Evolutionary conservation across 2,113 vertebrate species (phyloP), one percentile per base, ranked within the genome.

Genomic region (Entomyzon cyanotis): DNA sequence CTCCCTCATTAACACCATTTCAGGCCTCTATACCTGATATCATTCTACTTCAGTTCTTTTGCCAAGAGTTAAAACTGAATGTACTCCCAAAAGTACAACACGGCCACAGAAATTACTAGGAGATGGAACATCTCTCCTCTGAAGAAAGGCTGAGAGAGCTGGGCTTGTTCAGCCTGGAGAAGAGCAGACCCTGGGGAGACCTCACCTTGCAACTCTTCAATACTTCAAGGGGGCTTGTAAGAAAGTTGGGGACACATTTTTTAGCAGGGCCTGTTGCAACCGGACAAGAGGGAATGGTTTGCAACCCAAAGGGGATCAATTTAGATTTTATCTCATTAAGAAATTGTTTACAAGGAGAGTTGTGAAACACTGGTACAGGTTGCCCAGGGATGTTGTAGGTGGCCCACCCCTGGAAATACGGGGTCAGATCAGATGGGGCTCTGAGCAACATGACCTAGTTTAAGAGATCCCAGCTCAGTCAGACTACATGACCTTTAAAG

Each of bases 301-400:
- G 59, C 0, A 2, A 77, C n/a, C 21, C 27, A 16, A 77, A 53
- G 20, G 30, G 0, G 1, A 39, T 2, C 44, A n/a, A 35, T 44
- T 68, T 2, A 84, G 28, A 44, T 35, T 63, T n/a, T 19, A 59
- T 30, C 5, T 22, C 65, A 67, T 39, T 37, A 75, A 65, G 30
- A 46, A 9, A 21, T 9, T 30, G 25, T 62, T 80, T 23, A 58
- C 3, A 4, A 7, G 17, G 14, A 73, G 31, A 44, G 35, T 55
- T 33, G 55, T 50, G 16, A 64, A 47, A 46, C 35, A 3, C 27
- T 47, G 65, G 20, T 7, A 6, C 37, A 83, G 33, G 39, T 16
- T 71, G 27, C 27, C 46, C 47, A 56, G 42, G 33, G n/a, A 83
- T n/a, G 23, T 7, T 46, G 52, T 4, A 9, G 60, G 33, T n/a